These are phyloP conservation scores for Nyctereutes procyonoides DNA, from an alignment of 2,113 vertebrate genomes.

Conservation along the genomic window DNA sequence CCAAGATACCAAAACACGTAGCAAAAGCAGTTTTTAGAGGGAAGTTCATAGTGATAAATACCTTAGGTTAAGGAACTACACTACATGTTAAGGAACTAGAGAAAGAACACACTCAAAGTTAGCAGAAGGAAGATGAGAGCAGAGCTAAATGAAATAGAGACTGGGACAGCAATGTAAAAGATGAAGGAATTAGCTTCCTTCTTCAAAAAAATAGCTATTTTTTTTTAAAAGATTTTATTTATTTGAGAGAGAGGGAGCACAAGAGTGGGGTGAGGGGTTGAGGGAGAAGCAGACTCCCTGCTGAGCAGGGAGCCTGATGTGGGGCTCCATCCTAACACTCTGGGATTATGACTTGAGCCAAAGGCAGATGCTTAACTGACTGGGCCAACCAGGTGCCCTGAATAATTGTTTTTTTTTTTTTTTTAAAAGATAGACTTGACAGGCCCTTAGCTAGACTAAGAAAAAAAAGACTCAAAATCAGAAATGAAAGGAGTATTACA, in stretches of 20 bases:
- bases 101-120: background rate
- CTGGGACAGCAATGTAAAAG: background rate
- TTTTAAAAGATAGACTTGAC: background rate
- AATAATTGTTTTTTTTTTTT: no score
- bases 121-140: background rate
- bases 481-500: background rate
- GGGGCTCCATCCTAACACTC: no score
- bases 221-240: no score
- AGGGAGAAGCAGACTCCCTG: no score
- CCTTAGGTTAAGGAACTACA: background rate
- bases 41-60: background rate
- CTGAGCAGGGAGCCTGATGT: no score
- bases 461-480: background rate
- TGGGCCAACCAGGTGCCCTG: no score
- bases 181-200: background rate
- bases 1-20: background rate
- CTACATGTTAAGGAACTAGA: background rate
- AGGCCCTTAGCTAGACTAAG: background rate
- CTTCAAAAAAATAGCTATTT: no score
- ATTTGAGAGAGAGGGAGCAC: no score
- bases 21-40: background rate
- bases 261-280: no score
- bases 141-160: background rate
- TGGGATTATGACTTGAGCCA: no score
- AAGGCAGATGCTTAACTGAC: no score